Conservation (phyloP, 1,140 invertebrate genomes). For the Hyphantria cunea region DNA sequence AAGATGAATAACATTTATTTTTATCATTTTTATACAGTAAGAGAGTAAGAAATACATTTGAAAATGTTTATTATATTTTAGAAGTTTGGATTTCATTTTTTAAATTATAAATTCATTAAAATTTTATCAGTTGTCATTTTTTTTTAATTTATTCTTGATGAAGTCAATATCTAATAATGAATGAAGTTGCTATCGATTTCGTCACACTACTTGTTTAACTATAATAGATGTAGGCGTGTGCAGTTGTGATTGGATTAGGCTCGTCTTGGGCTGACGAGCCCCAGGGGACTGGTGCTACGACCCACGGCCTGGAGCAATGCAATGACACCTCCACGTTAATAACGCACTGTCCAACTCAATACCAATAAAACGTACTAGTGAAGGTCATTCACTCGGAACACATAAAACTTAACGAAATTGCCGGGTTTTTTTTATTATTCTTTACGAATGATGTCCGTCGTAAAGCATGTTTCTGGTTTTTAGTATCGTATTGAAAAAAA, state of each 20-base stretch:
- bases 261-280: slow-evolving; percentile 67
- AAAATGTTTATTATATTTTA: too few species aligned
- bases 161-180: too few species aligned
- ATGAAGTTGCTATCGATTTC: too few species aligned
- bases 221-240: slow-evolving; percentile 61
- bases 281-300: slow-evolving; percentile 48
- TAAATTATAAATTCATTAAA: too few species aligned
- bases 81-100: too few species aligned
- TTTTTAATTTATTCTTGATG: too few species aligned
- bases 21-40: not conserved
- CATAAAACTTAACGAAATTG: slow-evolving; percentile 65
- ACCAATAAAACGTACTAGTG: slow-evolving; percentile 57
- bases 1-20: not conserved
- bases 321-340: slow-evolving; percentile 49
- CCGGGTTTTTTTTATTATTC: slow-evolving; percentile 57
- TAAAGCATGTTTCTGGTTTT: slow-evolving; percentile 39
- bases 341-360: slow-evolving; percentile 51
- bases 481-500: slow-evolving; percentile 17
- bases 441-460: slow-evolving; percentile 44
- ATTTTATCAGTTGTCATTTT: too few species aligned
- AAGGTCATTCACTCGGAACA: slow-evolving; percentile 58
- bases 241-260: slow-evolving; percentile 76
- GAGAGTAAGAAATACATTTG: not conserved
- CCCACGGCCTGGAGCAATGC: slow-evolving; percentile 57
- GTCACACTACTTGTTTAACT: slow-evolving; percentile 16